Evolutionary conservation across 35 echinoderm and acorn worm species (phyloP).

Genomic region (Chiridota heheva): DNA sequence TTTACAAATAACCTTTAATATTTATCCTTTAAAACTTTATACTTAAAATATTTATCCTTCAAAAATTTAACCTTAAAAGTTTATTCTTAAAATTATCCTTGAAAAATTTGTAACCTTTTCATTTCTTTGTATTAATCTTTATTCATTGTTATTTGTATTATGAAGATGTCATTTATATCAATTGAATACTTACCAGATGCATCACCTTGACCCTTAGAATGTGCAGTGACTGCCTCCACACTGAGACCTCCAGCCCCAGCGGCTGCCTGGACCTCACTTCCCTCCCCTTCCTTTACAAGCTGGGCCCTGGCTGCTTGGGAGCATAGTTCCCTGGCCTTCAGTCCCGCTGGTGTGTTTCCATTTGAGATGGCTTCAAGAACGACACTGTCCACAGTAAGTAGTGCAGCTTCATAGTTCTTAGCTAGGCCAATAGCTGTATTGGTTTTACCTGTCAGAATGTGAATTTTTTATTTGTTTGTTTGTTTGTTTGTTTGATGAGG

Average conservation of each 20-base stretch:
- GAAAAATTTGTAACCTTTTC: too few species aligned
- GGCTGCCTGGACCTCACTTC: conserved; percentile 52
- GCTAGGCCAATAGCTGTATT: conserved; percentile 85
- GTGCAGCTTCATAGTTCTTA: conserved; percentile 95
- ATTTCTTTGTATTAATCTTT: background rate
- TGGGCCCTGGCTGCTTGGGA: conserved; percentile 93
- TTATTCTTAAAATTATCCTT: too few species aligned
- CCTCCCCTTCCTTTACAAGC: conserved; percentile 73
- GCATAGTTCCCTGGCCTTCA: conserved; percentile 90
- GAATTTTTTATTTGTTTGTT: too few species aligned
- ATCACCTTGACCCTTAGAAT: conserved; percentile 69
- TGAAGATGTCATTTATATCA: background rate
- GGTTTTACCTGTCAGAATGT: conserved; percentile 82
- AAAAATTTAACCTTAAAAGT: too few species aligned
- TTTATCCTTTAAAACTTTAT: too few species aligned
- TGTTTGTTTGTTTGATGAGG: too few species aligned
- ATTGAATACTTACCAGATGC: conserved; percentile 73
- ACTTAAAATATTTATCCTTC: too few species aligned
- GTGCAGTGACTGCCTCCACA: conserved; percentile 86
- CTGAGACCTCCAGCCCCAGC: conserved; percentile 76
- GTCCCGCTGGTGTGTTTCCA: conserved; percentile 80
- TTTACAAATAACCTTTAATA: too few species aligned
- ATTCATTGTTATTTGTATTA: background rate
- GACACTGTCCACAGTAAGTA: conserved; percentile 88
- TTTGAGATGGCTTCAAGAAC: conserved; percentile 96